phyloP scores from a whole-genome alignment of 2,888 invertebrate genomes.

The Rapana venosa region DNA sequence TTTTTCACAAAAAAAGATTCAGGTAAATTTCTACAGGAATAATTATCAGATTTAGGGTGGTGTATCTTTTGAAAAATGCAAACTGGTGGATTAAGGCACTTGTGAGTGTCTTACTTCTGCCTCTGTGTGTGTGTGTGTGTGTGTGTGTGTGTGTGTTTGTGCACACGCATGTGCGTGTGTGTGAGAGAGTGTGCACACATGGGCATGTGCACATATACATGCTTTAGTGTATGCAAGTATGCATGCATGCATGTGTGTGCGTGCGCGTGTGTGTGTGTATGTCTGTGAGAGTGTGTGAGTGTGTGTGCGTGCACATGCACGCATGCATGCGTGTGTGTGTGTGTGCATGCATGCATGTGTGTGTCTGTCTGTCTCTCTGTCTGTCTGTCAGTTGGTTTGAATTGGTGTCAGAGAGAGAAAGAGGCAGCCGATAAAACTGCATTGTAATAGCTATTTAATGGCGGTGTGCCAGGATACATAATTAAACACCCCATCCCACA shows the following conservation, averaged over 20 bases:
- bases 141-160: background rate
- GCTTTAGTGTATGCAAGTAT: background rate
- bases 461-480: no score
- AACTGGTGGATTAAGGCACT: no score
- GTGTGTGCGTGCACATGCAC: background rate
- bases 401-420: no score
- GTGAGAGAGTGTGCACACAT: background rate
- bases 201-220: background rate
- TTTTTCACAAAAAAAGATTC: no score
- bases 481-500: no score
- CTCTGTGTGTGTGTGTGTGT: slow-evolving; percentile 3
- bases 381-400: no score
- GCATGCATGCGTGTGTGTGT: background rate
- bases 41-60: no score
- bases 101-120: background rate
- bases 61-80: no score
- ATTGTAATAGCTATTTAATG: no score
- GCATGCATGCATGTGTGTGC: background rate
- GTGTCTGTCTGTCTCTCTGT: no score
- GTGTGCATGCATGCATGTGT: background rate
- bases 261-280: background rate
- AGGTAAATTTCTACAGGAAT: no score
- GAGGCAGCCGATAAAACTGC: no score
- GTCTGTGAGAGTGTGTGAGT: background rate
- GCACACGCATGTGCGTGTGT: background rate